Conservation (phyloP, 2,113 vertebrate species). For the Rhynchomys soricoides region DNA sequence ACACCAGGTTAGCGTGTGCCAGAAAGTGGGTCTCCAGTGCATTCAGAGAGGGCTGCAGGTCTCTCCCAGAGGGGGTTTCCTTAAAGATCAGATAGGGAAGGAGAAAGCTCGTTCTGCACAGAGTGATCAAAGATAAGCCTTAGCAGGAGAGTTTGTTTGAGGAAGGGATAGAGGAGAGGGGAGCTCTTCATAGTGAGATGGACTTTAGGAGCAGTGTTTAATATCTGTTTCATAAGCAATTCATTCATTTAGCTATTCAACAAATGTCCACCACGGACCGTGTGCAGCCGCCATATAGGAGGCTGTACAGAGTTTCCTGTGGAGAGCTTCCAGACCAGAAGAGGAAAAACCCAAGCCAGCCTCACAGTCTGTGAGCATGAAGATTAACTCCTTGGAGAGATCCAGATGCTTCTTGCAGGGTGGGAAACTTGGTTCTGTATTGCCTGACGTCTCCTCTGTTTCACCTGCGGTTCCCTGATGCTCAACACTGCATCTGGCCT, state of each 20-base stretch:
- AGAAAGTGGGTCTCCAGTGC: background rate
- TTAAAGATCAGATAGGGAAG: background rate
- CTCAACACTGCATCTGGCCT: conserved; percentile 9
- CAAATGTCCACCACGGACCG: background rate
- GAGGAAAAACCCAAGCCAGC: background rate
- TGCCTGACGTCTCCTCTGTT: background rate
- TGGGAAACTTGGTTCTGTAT: background rate
- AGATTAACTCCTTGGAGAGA: background rate
- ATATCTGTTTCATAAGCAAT: conserved; percentile 9
- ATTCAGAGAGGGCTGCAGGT: background rate
- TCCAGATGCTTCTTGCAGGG: background rate
- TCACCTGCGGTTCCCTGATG: background rate
- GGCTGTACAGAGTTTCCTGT: background rate
- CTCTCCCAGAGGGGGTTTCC: background rate
- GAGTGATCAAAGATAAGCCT: conserved; percentile 6
- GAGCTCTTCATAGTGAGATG: background rate
- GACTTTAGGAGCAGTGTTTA: background rate
- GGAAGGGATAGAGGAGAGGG: background rate
- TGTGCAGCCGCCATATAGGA: background rate
- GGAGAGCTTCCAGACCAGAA: background rate
- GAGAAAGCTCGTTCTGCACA: background rate
- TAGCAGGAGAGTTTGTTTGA: conserved; percentile 18
- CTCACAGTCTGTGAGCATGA: background rate
- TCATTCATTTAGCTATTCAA: background rate
- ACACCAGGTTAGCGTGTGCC: conserved; percentile 42